A percentile compares a stretch with the other conserved stretches of the same genome.
Evolutionary conservation across 2,888 invertebrate genomes (phyloP).

Genomic region (Cryptocephalus primarius): DNA sequence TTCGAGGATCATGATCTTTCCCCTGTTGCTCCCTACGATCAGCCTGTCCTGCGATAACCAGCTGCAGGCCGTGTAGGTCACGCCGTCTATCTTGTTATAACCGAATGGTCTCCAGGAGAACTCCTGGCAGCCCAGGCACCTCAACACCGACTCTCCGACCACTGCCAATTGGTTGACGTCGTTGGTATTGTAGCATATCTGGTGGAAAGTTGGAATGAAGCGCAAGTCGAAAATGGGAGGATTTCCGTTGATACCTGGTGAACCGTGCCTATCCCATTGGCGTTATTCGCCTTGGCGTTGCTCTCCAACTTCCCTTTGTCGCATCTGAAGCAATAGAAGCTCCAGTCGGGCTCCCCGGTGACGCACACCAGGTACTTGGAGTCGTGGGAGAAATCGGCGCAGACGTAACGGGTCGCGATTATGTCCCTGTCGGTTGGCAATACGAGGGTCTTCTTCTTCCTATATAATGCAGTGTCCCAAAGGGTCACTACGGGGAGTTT

Average conservation of each 20-base stretch:
- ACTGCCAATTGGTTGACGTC: constrained; percentile 66
- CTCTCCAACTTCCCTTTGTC: constrained; percentile 73
- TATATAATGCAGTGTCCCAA: constrained; percentile 60
- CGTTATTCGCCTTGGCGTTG: constrained; percentile 58
- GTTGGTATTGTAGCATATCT: constrained; percentile 69
- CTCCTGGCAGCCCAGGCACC: constrained; percentile 66
- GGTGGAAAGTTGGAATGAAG: no score
- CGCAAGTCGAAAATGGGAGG: no score
- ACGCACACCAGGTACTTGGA: constrained; percentile 70
- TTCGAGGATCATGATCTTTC: constrained; percentile 69
- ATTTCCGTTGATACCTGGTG: constrained; percentile 48
- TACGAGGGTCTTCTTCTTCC: constrained; percentile 56
- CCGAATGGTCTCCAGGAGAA: constrained; percentile 74
- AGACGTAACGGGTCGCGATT: constrained; percentile 51
- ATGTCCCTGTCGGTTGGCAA: constrained; percentile 31
- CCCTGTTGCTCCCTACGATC: constrained; percentile 69
- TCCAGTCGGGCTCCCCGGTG: constrained; percentile 76
- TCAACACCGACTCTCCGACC: constrained; percentile 53
- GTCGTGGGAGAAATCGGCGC: constrained; percentile 70
- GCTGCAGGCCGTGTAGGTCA: constrained; percentile 61
- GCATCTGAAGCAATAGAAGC: constrained; percentile 69
- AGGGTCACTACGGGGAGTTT: constrained; percentile 49
- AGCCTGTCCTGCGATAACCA: constrained; percentile 79
- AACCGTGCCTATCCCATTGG: constrained; percentile 56
- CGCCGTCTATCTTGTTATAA: constrained; percentile 69